Evolutionary conservation across 2,113 vertebrate species (phyloP).

Genomic region (Python bivittatus): DNA sequence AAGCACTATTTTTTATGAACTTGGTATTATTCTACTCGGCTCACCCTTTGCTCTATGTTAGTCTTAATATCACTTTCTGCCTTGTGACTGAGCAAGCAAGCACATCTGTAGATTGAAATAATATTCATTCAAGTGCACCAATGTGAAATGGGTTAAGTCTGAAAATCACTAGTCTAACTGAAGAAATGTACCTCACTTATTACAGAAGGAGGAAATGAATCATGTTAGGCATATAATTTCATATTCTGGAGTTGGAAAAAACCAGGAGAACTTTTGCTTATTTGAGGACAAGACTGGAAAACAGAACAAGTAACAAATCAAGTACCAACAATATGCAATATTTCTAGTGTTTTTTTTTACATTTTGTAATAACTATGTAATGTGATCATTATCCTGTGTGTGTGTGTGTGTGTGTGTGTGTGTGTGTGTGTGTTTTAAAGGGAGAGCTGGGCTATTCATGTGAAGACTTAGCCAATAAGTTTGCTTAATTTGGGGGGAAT

Average conservation of each 20-base stretch:
- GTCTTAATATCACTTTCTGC: neutral
- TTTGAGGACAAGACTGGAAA: neutral
- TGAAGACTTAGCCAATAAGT: neutral
- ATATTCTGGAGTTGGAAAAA: neutral
- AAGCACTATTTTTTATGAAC: conserved; percentile 5
- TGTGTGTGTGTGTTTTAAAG: neutral
- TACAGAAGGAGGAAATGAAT: neutral
- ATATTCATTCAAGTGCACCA: neutral
- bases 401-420: neutral
- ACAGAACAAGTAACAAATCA: neutral
- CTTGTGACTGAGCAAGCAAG: neutral
- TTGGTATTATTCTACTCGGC: conserved; percentile 4
- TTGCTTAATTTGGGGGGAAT: neutral
- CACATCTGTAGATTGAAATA: neutral
- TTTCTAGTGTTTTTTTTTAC: neutral
- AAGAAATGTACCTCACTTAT: neutral
- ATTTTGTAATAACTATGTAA: neutral
- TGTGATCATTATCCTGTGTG: neutral
- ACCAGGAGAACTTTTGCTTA: neutral
- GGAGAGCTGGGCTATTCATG: neutral
- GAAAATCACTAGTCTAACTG: neutral
- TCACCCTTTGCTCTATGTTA: neutral
- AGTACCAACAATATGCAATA: neutral
- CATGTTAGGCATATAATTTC: neutral
- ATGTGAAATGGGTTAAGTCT: neutral